Conservation (phyloP, 2,113 vertebrate species). For the Cettia cetti region DNA sequence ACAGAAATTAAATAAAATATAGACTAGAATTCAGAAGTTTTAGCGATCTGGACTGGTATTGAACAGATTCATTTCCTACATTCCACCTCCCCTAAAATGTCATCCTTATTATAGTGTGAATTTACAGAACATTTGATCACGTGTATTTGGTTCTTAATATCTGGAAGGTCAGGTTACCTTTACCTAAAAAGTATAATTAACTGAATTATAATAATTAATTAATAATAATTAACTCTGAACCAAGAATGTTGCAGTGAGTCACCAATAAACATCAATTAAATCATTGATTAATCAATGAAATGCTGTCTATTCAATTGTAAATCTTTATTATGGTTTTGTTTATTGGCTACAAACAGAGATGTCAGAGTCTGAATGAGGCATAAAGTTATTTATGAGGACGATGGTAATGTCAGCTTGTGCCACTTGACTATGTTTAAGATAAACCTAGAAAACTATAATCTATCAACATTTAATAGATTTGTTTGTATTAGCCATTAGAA, state of each 20-base stretch:
- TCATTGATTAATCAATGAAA: background rate
- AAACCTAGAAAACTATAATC: background rate
- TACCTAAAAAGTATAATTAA: background rate
- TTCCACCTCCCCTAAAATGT: background rate
- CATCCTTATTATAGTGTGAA: background rate
- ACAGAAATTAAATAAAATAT: background rate
- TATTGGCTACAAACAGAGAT: background rate
- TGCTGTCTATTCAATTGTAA: background rate
- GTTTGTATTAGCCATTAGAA: background rate
- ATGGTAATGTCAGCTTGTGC: background rate
- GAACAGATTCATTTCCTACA: background rate
- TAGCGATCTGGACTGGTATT: background rate
- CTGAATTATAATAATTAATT: too few relatives aligned
- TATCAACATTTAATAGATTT: background rate
- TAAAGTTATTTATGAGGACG: background rate
- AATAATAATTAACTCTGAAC: too few relatives aligned
- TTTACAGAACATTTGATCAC: background rate
- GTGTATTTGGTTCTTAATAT: background rate
- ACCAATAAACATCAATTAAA: background rate
- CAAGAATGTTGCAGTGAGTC: background rate
- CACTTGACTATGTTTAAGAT: background rate
- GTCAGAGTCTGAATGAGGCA: background rate
- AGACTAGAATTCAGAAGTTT: background rate
- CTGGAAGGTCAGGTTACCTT: background rate
- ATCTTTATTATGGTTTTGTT: background rate